A percentile compares a stretch with the other conserved stretches of the same genome.
phyloP scores from a whole-genome alignment of 2,797 vertebrate species.

The Sebastes elongatus region DNA sequence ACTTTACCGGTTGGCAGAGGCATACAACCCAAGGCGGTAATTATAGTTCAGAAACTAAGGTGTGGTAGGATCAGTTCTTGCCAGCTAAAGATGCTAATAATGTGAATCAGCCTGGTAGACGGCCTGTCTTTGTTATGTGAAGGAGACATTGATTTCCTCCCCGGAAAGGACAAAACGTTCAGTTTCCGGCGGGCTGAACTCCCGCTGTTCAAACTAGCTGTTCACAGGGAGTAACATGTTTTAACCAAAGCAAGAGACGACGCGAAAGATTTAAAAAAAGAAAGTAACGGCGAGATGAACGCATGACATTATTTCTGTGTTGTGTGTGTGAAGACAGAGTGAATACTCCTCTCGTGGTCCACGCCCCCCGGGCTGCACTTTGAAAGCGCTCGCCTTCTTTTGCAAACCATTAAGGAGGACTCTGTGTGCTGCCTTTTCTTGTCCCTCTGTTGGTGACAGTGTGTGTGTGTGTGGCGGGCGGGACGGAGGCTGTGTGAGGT shows the following conservation, averaged over 20 bases:
- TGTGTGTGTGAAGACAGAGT: constrained; percentile 1
- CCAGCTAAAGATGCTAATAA: background rate
- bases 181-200: background rate
- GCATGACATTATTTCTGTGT: background rate
- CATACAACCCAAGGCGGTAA: no score
- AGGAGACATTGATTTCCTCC: background rate
- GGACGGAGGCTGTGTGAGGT: constrained; percentile 10
- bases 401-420: constrained; percentile 47
- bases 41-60: background rate
- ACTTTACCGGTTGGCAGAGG: no score
- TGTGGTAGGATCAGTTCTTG: background rate
- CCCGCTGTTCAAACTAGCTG: background rate
- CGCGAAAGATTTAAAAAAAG: background rate
- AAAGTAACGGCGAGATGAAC: background rate
- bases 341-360: constrained; percentile 25
- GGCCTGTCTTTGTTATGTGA: background rate
- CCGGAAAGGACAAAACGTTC: background rate
- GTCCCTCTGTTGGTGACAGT: background rate
- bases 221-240: background rate
- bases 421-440: constrained; percentile 35
- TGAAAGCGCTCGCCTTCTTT: constrained; percentile 41
- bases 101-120: background rate
- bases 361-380: constrained; percentile 57
- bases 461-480: background rate
- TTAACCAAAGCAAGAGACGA: background rate